A percentile compares a stretch with the other conserved stretches of the same genome.
These are phyloP conservation scores for Drosophila nigrodunni DNA, from an alignment of 1,140 invertebrate species.

Conservation along the genomic window DNA sequence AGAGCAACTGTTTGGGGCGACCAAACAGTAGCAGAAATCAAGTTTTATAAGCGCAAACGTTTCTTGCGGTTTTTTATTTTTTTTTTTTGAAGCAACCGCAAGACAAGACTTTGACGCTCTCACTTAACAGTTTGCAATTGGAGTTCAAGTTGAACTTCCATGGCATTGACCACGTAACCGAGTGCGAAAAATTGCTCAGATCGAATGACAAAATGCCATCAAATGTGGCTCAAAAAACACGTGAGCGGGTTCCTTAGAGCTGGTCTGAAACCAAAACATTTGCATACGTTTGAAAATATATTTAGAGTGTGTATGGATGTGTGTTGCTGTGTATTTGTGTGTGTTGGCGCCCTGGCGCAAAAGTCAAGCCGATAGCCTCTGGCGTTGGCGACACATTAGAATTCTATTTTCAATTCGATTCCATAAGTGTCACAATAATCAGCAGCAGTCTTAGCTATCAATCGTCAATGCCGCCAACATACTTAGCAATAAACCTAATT, in stretches of 20 bases:
- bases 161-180: constrained; percentile 82
- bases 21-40: constrained; percentile 51
- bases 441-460: constrained; percentile 54
- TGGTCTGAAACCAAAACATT: constrained; percentile 14
- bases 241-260: constrained; percentile 60
- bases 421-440: constrained; percentile 71
- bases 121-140: constrained; percentile 44
- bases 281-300: constrained; percentile 3
- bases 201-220: constrained; percentile 63
- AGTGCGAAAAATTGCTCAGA: constrained; percentile 67
- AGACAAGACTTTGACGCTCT: constrained; percentile 64
- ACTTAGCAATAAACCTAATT: constrained; percentile 82
- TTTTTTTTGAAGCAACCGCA: constrained; percentile 34
- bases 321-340: constrained; percentile 3
- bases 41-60: constrained; percentile 27
- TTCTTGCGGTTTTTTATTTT: constrained; percentile 44
- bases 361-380: constrained; percentile 73
- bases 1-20: constrained; percentile 11
- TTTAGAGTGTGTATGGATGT: background rate
- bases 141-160: constrained; percentile 26
- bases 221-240: constrained; percentile 57
- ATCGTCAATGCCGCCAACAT: constrained; percentile 77
- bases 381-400: constrained; percentile 58
- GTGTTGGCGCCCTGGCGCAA: constrained; percentile 51
- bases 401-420: constrained; percentile 65